Evolutionary conservation across 2,888 invertebrate species (phyloP).

Genomic region (Bembecia ichneumoniformis): DNA sequence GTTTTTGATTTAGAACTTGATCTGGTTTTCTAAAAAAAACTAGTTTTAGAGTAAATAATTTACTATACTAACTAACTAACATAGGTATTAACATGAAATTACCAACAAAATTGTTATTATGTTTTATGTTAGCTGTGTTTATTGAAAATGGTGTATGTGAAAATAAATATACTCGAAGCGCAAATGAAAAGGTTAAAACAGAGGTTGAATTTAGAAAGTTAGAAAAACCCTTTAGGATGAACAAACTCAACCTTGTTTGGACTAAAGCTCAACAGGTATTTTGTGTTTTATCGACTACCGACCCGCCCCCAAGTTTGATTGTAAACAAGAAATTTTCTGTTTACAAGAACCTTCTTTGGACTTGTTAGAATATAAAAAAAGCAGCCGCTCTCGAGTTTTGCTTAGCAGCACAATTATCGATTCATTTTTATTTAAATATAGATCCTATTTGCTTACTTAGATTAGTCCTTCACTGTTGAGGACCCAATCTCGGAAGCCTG

Average conservation of each 20-base stretch:
- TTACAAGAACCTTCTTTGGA: too few species aligned
- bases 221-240: slow-evolving; percentile 90
- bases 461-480: too few species aligned
- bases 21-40: too few species aligned
- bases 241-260: slow-evolving; percentile 92
- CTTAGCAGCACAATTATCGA: too few species aligned
- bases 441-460: too few species aligned
- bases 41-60: neutral
- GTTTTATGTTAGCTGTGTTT: neutral
- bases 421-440: too few species aligned
- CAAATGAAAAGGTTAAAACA: slow-evolving; percentile 57
- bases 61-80: neutral
- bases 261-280: slow-evolving; percentile 88
- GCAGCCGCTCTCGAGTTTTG: too few species aligned
- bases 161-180: slow-evolving; percentile 78
- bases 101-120: neutral
- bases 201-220: slow-evolving; percentile 77
- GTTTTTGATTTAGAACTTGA: too few species aligned
- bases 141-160: slow-evolving; percentile 28
- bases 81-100: neutral
- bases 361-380: too few species aligned
- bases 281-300: neutral
- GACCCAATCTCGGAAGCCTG: too few species aligned
- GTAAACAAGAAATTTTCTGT: too few species aligned
- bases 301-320: too few species aligned